Evolutionary conservation across 2,888 invertebrate genomes (phyloP).

Genomic region (Euphydryas editha): DNA sequence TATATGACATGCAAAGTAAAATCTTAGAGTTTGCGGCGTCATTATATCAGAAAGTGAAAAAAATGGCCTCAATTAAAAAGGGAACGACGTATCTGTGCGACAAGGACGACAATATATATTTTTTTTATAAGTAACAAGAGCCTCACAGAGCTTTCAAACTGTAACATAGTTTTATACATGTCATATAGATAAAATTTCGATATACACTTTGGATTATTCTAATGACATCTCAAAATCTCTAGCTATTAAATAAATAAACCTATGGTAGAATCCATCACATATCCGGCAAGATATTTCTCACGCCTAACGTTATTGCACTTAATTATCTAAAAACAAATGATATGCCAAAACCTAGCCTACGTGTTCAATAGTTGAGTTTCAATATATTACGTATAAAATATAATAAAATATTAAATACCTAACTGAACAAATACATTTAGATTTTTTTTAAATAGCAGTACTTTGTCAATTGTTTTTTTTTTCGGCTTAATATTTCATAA

Average conservation of each 20-base stretch:
- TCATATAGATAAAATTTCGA: constrained; percentile 25
- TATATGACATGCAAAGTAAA: constrained; percentile 21
- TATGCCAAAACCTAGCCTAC: constrained; percentile 67
- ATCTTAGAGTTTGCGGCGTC: neutral
- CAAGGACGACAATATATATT: neutral
- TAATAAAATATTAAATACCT: neutral
- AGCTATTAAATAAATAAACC: constrained; percentile 31
- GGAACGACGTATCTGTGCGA: no score
- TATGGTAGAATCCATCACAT: constrained; percentile 54
- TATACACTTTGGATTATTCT: constrained; percentile 59
- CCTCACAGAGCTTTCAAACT: neutral
- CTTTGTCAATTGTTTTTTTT: no score
- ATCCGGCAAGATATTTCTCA: constrained; percentile 59
- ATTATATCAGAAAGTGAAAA: neutral
- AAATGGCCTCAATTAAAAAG: neutral
- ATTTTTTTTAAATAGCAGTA: no score
- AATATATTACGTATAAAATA: constrained; percentile 13
- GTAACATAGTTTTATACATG: neutral
- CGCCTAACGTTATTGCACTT: constrained; percentile 68
- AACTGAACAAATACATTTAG: no score
- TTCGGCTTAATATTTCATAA: no score
- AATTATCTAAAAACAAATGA: constrained; percentile 61
- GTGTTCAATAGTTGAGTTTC: constrained; percentile 12
- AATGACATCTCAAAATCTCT: constrained; percentile 39
- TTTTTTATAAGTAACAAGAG: neutral